Percentiles rank a stretch among this genome's conserved stretches.
Evolutionary conservation across 2,888 invertebrate genomes (phyloP).

Genomic region (Cancer borealis): DNA sequence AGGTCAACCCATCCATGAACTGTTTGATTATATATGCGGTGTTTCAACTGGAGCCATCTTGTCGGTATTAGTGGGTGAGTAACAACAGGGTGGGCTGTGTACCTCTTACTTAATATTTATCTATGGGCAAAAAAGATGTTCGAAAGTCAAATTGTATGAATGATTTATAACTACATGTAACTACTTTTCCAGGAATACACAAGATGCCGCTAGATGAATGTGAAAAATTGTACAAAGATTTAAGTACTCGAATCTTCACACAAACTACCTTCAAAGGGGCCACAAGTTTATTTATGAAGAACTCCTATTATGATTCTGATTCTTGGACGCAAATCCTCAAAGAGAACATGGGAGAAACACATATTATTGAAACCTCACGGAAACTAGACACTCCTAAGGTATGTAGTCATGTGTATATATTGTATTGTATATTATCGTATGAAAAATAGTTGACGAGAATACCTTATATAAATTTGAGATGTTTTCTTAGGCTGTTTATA

Average conservation of each 20-base stretch:
- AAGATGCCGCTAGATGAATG: slow-evolving; percentile 68
- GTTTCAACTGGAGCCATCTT: slow-evolving; percentile 92
- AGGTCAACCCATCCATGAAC: slow-evolving; percentile 84
- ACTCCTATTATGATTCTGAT: slow-evolving; percentile 76
- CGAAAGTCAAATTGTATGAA: too few species aligned
- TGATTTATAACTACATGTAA: too few species aligned
- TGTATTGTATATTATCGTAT: too few species aligned
- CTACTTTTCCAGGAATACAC: slow-evolving; percentile 80
- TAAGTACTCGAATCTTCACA: slow-evolving; percentile 76
- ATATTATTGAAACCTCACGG: slow-evolving; percentile 71
- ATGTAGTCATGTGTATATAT: background rate
- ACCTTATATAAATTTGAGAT: background rate
- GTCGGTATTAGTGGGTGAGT: slow-evolving; percentile 86
- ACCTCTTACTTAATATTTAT: background rate
- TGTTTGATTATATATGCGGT: slow-evolving; percentile 93
- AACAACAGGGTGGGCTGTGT: background rate
- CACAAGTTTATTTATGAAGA: slow-evolving; percentile 75
- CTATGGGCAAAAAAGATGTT: too few species aligned
- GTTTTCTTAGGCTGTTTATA: background rate
- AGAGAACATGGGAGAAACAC: slow-evolving; percentile 72
- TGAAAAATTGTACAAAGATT: slow-evolving; percentile 72
- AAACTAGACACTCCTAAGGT: slow-evolving; percentile 68
- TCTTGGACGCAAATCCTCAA: slow-evolving; percentile 76
- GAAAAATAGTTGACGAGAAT: background rate
- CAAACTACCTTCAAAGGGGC: slow-evolving; percentile 76